Evolutionary conservation across 2,888 invertebrate genomes (phyloP).

Genomic region (Agonopterix alstromeriana): DNA sequence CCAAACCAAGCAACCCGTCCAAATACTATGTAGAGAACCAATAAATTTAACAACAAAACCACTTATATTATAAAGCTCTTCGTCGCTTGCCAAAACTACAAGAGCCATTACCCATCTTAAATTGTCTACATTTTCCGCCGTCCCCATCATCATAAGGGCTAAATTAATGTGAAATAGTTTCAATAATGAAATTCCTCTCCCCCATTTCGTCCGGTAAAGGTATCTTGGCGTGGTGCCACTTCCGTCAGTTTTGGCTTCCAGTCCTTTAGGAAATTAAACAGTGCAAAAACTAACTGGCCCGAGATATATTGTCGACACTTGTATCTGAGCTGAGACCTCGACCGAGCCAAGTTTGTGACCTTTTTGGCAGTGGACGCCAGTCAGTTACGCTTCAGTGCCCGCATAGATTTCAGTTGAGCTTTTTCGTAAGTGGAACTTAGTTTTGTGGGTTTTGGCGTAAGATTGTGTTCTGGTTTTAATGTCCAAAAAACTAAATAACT

Average conservation of each 20-base stretch:
- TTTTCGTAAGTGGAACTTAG: no score
- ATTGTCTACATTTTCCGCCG: not conserved
- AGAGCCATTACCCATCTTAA: not conserved
- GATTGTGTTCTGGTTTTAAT: no score
- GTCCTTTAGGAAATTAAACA: slow-evolving; percentile 23
- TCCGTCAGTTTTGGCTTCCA: slow-evolving; percentile 34
- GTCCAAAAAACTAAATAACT: no score
- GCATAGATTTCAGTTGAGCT: no score
- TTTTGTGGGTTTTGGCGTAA: no score
- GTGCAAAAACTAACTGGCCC: slow-evolving; percentile 26
- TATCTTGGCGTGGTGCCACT: slow-evolving; percentile 54
- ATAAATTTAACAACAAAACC: no score
- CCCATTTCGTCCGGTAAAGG: slow-evolving; percentile 36
- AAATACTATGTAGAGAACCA: no score
- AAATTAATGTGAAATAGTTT: slow-evolving; percentile 42
- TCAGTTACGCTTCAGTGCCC: no score
- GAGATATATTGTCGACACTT: slow-evolving; percentile 21
- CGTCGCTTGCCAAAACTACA: not conserved
- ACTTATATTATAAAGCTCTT: not conserved
- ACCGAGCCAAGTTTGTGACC: slow-evolving; percentile 17
- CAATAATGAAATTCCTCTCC: slow-evolving; percentile 60
- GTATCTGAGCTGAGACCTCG: slow-evolving; percentile 16
- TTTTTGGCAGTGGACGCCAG: slow-evolving; percentile 13
- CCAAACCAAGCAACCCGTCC: no score
- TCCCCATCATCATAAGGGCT: slow-evolving; percentile 5